Percentiles rank a stretch among this genome's conserved stretches.
phyloP scores from a whole-genome alignment of 2,113 vertebrate genomes.

The Nibea coibor region DNA sequence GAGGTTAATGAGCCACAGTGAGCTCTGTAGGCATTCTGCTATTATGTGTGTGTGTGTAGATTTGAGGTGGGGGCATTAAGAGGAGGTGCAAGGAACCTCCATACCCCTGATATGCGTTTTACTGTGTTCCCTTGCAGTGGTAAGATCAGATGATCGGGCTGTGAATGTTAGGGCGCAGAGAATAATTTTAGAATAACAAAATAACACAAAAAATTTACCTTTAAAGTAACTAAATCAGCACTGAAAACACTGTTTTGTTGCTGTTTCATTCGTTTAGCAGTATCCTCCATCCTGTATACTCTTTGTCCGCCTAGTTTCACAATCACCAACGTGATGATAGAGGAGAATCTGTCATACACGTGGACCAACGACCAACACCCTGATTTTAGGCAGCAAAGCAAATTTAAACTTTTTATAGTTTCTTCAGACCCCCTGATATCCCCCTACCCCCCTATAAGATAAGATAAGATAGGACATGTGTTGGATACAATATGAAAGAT shows the following conservation, averaged over 20 bases:
- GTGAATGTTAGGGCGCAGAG: slow-evolving; percentile 32
- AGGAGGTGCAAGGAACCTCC: slow-evolving; percentile 25
- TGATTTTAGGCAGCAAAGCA: not conserved
- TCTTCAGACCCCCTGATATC: not conserved
- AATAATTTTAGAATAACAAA: slow-evolving; percentile 8
- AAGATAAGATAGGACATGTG: not conserved
- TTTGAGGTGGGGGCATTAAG: slow-evolving; percentile 26
- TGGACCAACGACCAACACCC: not conserved
- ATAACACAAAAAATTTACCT: not conserved
- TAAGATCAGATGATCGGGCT: slow-evolving; percentile 32
- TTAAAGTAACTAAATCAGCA: not conserved
- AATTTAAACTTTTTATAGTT: not conserved
- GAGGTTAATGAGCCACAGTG: slow-evolving; percentile 82
- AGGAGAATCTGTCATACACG: not conserved
- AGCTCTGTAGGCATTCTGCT: slow-evolving; percentile 67
- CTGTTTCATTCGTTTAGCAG: not conserved
- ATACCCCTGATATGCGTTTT: slow-evolving; percentile 15
- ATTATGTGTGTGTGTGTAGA: slow-evolving; percentile 18
- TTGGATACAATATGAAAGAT: not conserved
- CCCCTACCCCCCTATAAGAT: too few species aligned
- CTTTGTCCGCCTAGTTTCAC: not conserved
- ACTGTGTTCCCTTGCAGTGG: slow-evolving; percentile 1
- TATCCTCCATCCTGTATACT: not conserved
- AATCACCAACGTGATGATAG: not conserved
- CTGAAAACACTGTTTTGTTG: not conserved